phyloP scores from a whole-genome alignment of 2,888 invertebrate species.

The Cryptocephalus moraei region DNA sequence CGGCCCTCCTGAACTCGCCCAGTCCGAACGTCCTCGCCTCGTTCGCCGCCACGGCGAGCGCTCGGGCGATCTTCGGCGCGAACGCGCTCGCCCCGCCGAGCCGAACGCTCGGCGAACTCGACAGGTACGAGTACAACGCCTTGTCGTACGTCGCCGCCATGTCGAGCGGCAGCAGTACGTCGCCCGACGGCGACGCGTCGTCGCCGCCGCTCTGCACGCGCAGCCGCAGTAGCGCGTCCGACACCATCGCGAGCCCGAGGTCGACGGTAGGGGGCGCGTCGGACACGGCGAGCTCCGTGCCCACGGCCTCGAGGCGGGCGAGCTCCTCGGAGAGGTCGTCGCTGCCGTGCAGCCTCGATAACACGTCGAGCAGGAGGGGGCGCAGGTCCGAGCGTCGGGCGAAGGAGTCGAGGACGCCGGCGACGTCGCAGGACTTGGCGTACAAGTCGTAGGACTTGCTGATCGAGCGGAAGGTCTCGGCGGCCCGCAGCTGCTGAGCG shows the following conservation, averaged over 20 bases:
- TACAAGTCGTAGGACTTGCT: slow-evolving; percentile 19
- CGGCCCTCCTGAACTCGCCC: slow-evolving; percentile 41
- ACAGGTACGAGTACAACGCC: slow-evolving; percentile 21
- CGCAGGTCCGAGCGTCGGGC: slow-evolving; percentile 10
- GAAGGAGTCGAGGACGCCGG: slow-evolving; percentile 14
- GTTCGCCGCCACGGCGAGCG: slow-evolving; percentile 6
- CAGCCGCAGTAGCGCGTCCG: too few relatives aligned
- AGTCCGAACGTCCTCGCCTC: slow-evolving; percentile 30
- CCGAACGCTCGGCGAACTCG: slow-evolving; percentile 19
- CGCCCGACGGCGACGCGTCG: too few relatives aligned
- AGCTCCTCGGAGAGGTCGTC: slow-evolving; percentile 17
- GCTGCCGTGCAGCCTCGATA: slow-evolving; percentile 17
- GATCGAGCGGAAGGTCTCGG: slow-evolving; percentile 16
- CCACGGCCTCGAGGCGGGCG: neutral
- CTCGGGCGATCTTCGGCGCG: slow-evolving; percentile 18
- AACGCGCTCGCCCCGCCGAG: slow-evolving; percentile 11
- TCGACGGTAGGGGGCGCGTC: too few relatives aligned
- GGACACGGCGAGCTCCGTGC: too few relatives aligned
- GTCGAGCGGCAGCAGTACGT: neutral
- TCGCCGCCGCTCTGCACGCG: too few relatives aligned
- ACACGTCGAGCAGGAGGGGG: slow-evolving; percentile 18
- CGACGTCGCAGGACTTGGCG: slow-evolving; percentile 13
- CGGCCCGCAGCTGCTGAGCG: slow-evolving; percentile 21
- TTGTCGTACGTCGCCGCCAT: slow-evolving; percentile 13
- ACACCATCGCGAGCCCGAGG: too few relatives aligned